Conservation (phyloP, 2,113 vertebrate species). For the Lampris megalopsis region DNA sequence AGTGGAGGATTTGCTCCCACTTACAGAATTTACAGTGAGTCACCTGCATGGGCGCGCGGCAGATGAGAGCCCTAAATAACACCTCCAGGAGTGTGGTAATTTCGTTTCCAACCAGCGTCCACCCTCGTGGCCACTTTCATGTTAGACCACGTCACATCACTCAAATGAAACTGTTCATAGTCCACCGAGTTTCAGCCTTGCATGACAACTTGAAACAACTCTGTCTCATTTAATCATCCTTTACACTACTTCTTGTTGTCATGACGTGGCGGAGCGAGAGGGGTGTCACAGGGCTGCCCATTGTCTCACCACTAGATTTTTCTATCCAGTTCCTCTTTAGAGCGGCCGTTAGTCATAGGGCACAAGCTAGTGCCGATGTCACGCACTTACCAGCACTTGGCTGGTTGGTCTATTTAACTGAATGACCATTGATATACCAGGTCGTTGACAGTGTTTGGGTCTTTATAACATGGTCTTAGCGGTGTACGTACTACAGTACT, state of each 20-base stretch:
- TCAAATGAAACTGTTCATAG: slow-evolving; percentile 51
- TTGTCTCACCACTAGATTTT: slow-evolving; percentile 23
- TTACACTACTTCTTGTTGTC: slow-evolving; percentile 12
- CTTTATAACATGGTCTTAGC: too few relatives aligned
- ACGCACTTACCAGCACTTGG: too few relatives aligned
- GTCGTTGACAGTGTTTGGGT: too few relatives aligned
- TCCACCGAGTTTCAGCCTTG: slow-evolving; percentile 20
- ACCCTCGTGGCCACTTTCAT: slow-evolving; percentile 31
- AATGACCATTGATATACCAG: too few relatives aligned
- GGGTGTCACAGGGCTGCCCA: slow-evolving; percentile 22
- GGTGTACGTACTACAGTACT: too few relatives aligned
- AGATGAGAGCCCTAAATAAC: slow-evolving; percentile 48
- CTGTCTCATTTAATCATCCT: slow-evolving; percentile 43
- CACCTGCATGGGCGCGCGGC: slow-evolving; percentile 64
- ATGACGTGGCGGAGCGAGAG: slow-evolving; percentile 23
- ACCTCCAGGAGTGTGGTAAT: slow-evolving; percentile 53
- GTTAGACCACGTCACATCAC: slow-evolving; percentile 45
- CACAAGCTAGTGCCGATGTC: too few relatives aligned
- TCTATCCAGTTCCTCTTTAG: slow-evolving; percentile 14
- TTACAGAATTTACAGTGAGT: slow-evolving; percentile 54
- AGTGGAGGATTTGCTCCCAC: slow-evolving; percentile 53
- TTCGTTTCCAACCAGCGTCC: slow-evolving; percentile 59
- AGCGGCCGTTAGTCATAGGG: too few relatives aligned
- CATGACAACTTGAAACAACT: slow-evolving; percentile 18
- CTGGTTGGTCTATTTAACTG: too few relatives aligned